Evolutionary conservation across 2,113 vertebrate genomes (phyloP), one percentile per base, ranked within the genome.

Genomic region (Seriola rivoliana): DNA sequence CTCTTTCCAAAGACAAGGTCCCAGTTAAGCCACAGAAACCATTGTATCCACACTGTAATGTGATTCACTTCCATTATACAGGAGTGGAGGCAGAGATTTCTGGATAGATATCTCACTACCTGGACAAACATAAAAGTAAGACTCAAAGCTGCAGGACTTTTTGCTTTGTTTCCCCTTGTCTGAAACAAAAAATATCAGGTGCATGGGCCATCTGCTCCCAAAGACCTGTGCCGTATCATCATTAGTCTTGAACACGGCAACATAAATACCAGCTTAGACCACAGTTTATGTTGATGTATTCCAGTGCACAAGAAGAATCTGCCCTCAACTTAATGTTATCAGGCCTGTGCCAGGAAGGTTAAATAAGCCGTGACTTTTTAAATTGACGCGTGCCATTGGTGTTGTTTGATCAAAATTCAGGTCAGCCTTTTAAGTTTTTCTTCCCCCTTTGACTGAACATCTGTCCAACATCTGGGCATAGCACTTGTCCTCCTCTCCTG

Each of bases 381-480:
- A 87, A 90, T 25, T 55, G 40, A 75, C 17, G 12, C 21, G 48
- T 14, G 66, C 57, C 64, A 71, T 68, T 78, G 29, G 11, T 78
- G 64, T 46, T 84, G 79, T 71, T 87, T 86, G 71, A 87, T 86
- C 50, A 62, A 79, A 77, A 63, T 70, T 80, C 13, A 17, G 59
- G 40, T 60, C 23, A 23, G 66, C 66, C 52, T 34, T 68, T 57
- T 25, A 69, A 66, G 8, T 55, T 58, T 52, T 34, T 48, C 13
- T 11, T 36, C 71, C 25, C 14, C 34, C 38, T 88, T 66, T 36
- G 48, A 74, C 67, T 64, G 21, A 85, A 86, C 93, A 92, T 94
- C 86, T 93, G 91, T 50, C 84, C 60, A 64, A 84, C 91, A 94
- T 91, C 89, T 93, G 92, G 77, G n/a, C 38, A 40, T 4, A 63